Conservation (phyloP, 2,113 vertebrate genomes). For the Hippocampus mohnikei region DNA sequence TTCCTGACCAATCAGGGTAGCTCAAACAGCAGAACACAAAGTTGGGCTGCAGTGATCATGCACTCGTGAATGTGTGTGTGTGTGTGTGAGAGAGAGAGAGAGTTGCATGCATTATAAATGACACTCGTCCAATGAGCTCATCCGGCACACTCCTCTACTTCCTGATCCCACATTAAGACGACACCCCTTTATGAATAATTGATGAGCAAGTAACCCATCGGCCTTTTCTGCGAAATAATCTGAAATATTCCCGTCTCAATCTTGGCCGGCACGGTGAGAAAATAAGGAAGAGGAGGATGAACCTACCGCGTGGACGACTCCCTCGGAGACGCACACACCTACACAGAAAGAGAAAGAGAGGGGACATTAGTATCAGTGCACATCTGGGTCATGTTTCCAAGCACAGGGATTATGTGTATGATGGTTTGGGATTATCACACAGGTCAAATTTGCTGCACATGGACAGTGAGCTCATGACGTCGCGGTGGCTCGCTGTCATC, state of each 20-base stretch:
- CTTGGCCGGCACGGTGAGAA: not conserved
- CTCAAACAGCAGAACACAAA: not conserved
- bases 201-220: slow-evolving; percentile 19
- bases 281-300: not conserved
- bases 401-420: slow-evolving; percentile 9
- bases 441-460: not conserved
- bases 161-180: slow-evolving; percentile 2
- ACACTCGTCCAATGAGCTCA: slow-evolving; percentile 18
- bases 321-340: slow-evolving; percentile 86
- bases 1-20: not conserved
- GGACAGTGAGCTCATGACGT: not conserved
- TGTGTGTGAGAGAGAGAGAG: too few relatives aligned
- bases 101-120: slow-evolving; percentile 48
- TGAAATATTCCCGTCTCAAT: not conserved
- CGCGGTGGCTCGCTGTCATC: not conserved
- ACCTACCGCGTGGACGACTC: slow-evolving; percentile 83
- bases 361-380: not conserved
- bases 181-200: slow-evolving; percentile 34
- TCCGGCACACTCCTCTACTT: not conserved
- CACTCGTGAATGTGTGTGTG: not conserved
- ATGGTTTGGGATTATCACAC: slow-evolving; percentile 4
- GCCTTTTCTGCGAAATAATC: not conserved
- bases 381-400: slow-evolving; percentile 7
- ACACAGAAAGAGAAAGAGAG: not conserved
- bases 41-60: not conserved